phyloP scores from a whole-genome alignment of 1,140 invertebrate species.

The Micrasema longulum region DNA sequence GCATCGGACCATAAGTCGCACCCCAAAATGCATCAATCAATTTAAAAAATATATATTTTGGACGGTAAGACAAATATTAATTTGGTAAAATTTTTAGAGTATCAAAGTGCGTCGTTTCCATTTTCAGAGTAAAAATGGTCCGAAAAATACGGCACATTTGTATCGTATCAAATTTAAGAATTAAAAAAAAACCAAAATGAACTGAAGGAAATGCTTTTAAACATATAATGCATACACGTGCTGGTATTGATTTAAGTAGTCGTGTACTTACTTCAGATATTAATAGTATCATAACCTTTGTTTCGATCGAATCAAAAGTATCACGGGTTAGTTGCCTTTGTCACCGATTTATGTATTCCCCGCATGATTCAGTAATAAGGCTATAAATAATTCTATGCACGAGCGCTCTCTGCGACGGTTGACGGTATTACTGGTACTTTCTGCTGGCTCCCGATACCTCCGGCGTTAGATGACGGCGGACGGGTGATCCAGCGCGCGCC shows the following conservation, averaged over 20 bases:
- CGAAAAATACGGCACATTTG: too few species aligned
- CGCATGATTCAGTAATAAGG: constrained; percentile 33
- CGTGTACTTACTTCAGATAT: constrained; percentile 13
- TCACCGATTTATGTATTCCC: constrained; percentile 28
- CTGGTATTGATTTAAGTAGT: neutral
- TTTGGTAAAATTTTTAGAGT: too few species aligned
- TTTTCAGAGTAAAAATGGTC: too few species aligned
- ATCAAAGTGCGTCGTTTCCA: too few species aligned
- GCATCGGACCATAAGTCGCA: too few species aligned
- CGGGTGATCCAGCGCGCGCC: constrained; percentile 27
- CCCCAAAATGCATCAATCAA: too few species aligned
- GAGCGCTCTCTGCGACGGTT: neutral
- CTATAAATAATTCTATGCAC: constrained; percentile 37
- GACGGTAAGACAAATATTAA: too few species aligned
- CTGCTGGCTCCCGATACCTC: neutral
- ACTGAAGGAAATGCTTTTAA: too few species aligned
- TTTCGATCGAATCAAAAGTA: constrained; percentile 13
- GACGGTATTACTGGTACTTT: neutral
- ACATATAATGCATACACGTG: too few species aligned
- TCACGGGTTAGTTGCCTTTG: constrained; percentile 27
- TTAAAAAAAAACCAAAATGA: too few species aligned
- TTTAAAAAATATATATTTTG: too few species aligned
- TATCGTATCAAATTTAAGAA: too few species aligned
- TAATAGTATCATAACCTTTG: constrained; percentile 26
- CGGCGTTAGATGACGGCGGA: constrained; percentile 20